A percentile compares a stretch with the other conserved stretches of the same genome.
phyloP scores from a whole-genome alignment of 2,797 vertebrate species.

The Mormyrops boulengeri region DNA sequence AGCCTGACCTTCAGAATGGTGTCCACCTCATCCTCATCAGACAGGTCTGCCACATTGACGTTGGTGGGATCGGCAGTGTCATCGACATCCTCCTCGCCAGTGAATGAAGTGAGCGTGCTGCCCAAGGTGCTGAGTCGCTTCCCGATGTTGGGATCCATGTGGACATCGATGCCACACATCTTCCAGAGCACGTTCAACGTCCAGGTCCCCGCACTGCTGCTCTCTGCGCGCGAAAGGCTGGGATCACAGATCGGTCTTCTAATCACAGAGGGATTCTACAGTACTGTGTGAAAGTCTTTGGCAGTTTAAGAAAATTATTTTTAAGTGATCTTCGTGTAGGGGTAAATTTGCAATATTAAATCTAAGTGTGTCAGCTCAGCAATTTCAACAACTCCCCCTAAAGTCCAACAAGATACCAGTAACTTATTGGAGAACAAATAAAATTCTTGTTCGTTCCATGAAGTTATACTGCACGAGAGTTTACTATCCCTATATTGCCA shows the following conservation, averaged over 20 bases:
- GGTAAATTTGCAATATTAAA: neutral
- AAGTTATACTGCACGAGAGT: neutral
- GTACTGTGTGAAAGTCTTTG: neutral
- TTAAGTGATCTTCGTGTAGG: neutral
- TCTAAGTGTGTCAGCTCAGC: neutral
- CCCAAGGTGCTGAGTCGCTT: conserved; percentile 92
- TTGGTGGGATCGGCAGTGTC: conserved; percentile 92
- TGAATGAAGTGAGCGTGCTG: conserved; percentile 92
- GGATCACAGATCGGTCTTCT: neutral
- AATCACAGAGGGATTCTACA: neutral
- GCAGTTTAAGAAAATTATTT: neutral
- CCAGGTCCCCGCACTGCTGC: conserved; percentile 97
- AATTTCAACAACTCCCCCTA: neutral
- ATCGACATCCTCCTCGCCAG: conserved; percentile 89
- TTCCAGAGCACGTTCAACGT: conserved; percentile 97
- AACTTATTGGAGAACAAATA: neutral
- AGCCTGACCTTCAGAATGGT: conserved; percentile 83
- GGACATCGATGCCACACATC: conserved; percentile 98
- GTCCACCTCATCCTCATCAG: conserved; percentile 89
- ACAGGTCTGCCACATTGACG: conserved; percentile 83
- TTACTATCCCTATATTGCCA: neutral
- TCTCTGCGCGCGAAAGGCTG: conserved; percentile 64
- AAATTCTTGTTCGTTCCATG: neutral
- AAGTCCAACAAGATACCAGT: neutral
- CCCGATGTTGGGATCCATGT: conserved; percentile 99